Evolutionary conservation across 2,113 vertebrate species (phyloP), one percentile per base, ranked within the genome.

Genomic region (Phycodurus eques): DNA sequence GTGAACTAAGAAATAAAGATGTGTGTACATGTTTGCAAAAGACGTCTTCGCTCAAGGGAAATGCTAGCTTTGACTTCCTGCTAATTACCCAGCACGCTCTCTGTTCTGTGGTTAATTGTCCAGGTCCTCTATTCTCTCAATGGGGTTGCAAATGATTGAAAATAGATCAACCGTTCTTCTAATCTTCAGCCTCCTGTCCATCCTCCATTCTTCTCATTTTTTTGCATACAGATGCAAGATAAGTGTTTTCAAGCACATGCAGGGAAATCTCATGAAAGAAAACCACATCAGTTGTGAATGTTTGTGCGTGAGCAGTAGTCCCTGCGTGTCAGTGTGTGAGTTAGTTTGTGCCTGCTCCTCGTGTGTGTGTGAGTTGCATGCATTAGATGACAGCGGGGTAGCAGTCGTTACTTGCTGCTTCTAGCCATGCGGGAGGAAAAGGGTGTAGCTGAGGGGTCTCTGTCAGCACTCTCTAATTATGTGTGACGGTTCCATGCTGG

Each of bases 31-130:
- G 74, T 64, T 47, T 56, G 60, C n/a, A 35, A 71, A 67, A 62
- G 6, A 77, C 33, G 14, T 63, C 67, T 67, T 51, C n/a, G 68
- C 88, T 87, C 87, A 69, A 76, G 86, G 88, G 90, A 85, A 85
- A 87, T 82, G 81, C 75, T 43, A 84, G 89, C 84, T 84, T 91
- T 91, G 90, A 89, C 88, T 90, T 88, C 82, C 83, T 82, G 85
- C 88, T 91, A 90, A 90, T 91, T 91, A 91, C 90, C 89, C 89
- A 88, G 88, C 89, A 90, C 88, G 87, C 89, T 89, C 88, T 88
- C 84, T 88, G 88, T 88, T 88, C 89, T 89, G 88, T 89, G 89
- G 89, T 90, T 91, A 91, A 91, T 91, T 91, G 90, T 89, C 88
- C 85, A 88, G 90, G 88, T 87, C 89, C 81, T 87, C 49, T 68